phyloP scores from a whole-genome alignment of 2,797 vertebrate species.

The Phoebastria nigripes region DNA sequence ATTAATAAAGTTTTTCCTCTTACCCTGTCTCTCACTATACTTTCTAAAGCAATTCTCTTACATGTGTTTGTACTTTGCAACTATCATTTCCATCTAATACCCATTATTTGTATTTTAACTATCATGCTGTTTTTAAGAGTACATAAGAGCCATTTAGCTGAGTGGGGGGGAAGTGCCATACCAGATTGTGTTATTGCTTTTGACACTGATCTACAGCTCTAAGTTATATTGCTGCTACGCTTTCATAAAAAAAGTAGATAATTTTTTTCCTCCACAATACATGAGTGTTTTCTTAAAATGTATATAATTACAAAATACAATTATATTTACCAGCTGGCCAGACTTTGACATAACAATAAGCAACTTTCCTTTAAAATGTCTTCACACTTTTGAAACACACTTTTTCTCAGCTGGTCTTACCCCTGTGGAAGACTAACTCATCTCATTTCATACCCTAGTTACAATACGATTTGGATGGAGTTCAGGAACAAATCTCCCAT shows the following conservation, averaged over 20 bases:
- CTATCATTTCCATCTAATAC: slow-evolving; percentile 42
- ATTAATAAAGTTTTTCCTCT: slow-evolving; percentile 36
- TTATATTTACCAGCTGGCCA: neutral
- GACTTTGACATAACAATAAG: neutral
- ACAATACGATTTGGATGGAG: slow-evolving; percentile 19
- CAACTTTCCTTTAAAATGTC: slow-evolving; percentile 20
- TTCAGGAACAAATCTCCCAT: slow-evolving; percentile 40
- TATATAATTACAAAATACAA: neutral
- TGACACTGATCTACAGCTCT: neutral
- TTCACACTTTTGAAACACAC: neutral
- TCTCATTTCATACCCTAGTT: slow-evolving; percentile 48
- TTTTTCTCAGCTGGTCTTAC: slow-evolving; percentile 31
- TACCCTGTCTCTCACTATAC: neutral
- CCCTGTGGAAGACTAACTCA: slow-evolving; percentile 24
- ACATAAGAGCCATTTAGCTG: neutral
- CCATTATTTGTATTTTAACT: slow-evolving; percentile 42
- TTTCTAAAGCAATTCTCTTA: slow-evolving; percentile 20
- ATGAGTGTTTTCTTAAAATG: neutral
- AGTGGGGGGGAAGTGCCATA: neutral
- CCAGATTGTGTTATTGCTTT: neutral
- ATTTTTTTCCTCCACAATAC: neutral
- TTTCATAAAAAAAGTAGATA: neutral
- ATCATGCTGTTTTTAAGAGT: neutral
- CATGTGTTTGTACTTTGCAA: slow-evolving; percentile 44
- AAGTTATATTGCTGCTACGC: neutral